These are phyloP conservation scores for Leucosticte australis DNA, from an alignment of 2,113 vertebrate genomes.

Conservation along the genomic window DNA sequence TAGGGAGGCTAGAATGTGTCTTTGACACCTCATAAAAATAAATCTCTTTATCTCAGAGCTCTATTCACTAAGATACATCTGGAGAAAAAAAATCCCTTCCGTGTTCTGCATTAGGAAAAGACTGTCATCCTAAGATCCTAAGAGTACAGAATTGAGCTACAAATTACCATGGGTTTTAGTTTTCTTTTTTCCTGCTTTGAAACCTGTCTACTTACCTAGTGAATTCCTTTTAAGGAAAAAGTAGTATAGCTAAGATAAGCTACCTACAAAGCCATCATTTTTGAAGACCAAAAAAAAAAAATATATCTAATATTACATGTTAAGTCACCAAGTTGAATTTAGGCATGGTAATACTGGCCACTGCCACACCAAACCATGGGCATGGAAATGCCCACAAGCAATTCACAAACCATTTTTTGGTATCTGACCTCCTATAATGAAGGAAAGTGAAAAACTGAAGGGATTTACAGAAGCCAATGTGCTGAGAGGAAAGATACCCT, in stretches of 20 bases:
- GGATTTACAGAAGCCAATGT: not conserved
- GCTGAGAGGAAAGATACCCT: not conserved
- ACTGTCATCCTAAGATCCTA: not conserved
- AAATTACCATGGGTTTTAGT: not conserved
- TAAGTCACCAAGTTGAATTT: not conserved
- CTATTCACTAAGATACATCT: not conserved
- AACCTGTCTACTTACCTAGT: not conserved
- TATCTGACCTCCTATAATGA: not conserved
- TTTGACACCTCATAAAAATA: conserved; percentile 20
- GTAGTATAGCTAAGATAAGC: not conserved
- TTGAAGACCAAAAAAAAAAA: not conserved
- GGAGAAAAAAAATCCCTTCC: not conserved
- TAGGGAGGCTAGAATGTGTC: conserved; percentile 7
- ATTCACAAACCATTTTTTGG: not conserved
- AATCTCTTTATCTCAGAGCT: not conserved
- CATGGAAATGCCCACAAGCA: not conserved
- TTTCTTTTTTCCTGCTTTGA: not conserved
- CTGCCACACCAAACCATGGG: not conserved
- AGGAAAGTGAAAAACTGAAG: not conserved
- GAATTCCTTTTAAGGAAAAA: not conserved
- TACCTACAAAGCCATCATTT: not conserved
- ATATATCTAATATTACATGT: not conserved
- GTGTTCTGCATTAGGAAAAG: not conserved
- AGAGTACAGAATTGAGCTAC: not conserved
- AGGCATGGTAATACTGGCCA: not conserved